phyloP scores from a whole-genome alignment of 2,888 invertebrate species.

The Caenorhabditis doughertyi region DNA sequence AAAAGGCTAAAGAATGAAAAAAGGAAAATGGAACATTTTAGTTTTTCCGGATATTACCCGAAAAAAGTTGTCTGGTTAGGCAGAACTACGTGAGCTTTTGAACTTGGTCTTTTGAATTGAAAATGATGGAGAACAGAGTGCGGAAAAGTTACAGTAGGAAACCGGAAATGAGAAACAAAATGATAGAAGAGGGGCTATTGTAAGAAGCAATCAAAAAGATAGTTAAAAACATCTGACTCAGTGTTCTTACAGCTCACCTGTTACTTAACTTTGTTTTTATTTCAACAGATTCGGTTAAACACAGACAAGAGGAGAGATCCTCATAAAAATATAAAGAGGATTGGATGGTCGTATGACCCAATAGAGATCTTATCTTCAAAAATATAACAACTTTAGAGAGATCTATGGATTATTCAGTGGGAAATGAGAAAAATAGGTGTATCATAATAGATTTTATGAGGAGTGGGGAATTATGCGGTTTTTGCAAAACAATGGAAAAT shows the following conservation, averaged over 20 bases:
- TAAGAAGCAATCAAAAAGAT: no score
- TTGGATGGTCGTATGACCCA: conserved; percentile 19
- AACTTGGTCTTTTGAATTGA: conserved; percentile 11
- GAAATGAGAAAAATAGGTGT: not conserved
- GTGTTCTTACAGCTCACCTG: not conserved
- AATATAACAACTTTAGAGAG: not conserved
- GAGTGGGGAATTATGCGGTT: not conserved
- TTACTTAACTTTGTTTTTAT: not conserved
- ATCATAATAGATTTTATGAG: not conserved
- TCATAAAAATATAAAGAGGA: not conserved
- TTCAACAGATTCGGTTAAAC: not conserved
- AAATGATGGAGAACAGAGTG: not conserved
- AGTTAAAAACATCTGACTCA: no score
- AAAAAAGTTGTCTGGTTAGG: conserved; percentile 32
- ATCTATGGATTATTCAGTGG: conserved; percentile 2
- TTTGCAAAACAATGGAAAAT: no score
- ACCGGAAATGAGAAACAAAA: not conserved
- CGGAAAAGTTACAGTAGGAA: not conserved
- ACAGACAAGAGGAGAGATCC: not conserved
- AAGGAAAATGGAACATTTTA: conserved; percentile 16
- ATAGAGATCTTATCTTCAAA: conserved; percentile 20
- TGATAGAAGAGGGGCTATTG: no score
- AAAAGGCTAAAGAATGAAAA: conserved; percentile 17
- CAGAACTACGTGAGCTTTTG: conserved; percentile 17
- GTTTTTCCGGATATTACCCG: conserved; percentile 20